Percentiles rank a stretch among this genome's conserved stretches.
These are phyloP conservation scores for Bombus polaris DNA, from an alignment of 1,140 invertebrate genomes.

Conservation along the genomic window DNA sequence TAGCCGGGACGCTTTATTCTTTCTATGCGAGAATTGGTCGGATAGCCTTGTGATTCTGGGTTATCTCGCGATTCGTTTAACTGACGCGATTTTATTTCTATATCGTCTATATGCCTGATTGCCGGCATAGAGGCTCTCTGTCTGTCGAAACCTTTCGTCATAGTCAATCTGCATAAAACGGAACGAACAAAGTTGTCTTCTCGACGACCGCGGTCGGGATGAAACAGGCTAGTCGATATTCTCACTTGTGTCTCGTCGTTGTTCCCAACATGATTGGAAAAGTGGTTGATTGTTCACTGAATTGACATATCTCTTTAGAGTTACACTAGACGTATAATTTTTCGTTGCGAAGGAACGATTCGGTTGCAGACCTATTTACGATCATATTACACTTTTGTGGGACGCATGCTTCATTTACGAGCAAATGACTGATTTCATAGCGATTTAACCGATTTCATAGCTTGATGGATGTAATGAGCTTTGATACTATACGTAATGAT, in stretches of 20 bases:
- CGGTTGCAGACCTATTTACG: background rate
- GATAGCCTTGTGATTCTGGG: slow-evolving; percentile 1
- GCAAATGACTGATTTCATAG: background rate
- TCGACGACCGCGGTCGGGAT: background rate
- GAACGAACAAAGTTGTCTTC: background rate
- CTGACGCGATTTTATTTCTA: background rate
- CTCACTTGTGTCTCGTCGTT: slow-evolving; percentile 47
- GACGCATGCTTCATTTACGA: too few relatives aligned
- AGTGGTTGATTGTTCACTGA: slow-evolving; percentile 58
- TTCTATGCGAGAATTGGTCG: background rate
- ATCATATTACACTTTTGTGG: too few relatives aligned
- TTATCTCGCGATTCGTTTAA: slow-evolving; percentile 14
- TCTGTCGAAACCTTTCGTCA: background rate
- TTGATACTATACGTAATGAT: background rate
- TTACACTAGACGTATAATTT: slow-evolving; percentile 41
- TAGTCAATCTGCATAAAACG: background rate
- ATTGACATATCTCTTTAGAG: slow-evolving; percentile 46
- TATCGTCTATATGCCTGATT: background rate
- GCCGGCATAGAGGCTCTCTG: background rate
- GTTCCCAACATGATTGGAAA: slow-evolving; percentile 52
- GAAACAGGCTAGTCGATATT: background rate
- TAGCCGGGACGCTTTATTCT: background rate
- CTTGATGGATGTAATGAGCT: background rate
- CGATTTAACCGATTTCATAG: background rate
- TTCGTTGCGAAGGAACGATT: slow-evolving; percentile 9